phyloP scores from a whole-genome alignment of 2,888 invertebrate species.

The Campoletis raptor region DNA sequence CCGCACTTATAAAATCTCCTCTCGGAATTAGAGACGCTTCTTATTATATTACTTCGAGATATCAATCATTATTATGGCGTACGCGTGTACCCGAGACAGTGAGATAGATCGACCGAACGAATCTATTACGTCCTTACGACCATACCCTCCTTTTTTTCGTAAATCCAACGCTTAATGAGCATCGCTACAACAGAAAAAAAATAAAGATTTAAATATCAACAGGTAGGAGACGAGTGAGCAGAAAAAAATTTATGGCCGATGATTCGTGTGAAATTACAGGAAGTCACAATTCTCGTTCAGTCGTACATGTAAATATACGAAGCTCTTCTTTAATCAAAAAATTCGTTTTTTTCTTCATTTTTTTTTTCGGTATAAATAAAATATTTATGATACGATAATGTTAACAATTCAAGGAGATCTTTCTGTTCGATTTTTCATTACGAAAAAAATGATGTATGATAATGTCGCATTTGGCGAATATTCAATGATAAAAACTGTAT shows the following conservation, averaged over 20 bases:
- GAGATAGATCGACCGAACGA: conserved; percentile 49
- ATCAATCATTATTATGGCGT: conserved; percentile 53
- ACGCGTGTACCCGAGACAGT: conserved; percentile 43
- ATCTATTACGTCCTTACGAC: conserved; percentile 45
- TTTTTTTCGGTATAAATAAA: not conserved
- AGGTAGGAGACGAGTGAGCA: conserved; percentile 53
- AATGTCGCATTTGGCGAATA: too few species aligned
- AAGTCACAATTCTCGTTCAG: conserved; percentile 62
- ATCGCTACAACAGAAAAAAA: conserved; percentile 46
- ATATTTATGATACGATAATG: not conserved
- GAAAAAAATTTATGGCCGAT: conserved; percentile 46
- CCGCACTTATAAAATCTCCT: conserved; percentile 56
- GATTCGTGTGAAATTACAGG: conserved; percentile 71
- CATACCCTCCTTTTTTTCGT: conserved; percentile 27
- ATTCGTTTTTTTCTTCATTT: not conserved
- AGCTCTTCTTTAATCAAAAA: not conserved
- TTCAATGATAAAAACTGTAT: too few species aligned
- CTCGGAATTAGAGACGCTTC: conserved; percentile 56
- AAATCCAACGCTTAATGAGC: conserved; percentile 50
- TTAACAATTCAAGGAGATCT: too few species aligned
- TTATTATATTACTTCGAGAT: conserved; percentile 52
- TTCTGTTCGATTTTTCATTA: too few species aligned
- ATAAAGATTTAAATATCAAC: conserved; percentile 25
- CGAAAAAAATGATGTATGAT: too few species aligned
- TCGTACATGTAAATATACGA: not conserved